Evolutionary conservation across 2,888 invertebrate genomes (phyloP), one percentile per base, ranked within the genome.

Genomic region (Xiphydria camelus): DNA sequence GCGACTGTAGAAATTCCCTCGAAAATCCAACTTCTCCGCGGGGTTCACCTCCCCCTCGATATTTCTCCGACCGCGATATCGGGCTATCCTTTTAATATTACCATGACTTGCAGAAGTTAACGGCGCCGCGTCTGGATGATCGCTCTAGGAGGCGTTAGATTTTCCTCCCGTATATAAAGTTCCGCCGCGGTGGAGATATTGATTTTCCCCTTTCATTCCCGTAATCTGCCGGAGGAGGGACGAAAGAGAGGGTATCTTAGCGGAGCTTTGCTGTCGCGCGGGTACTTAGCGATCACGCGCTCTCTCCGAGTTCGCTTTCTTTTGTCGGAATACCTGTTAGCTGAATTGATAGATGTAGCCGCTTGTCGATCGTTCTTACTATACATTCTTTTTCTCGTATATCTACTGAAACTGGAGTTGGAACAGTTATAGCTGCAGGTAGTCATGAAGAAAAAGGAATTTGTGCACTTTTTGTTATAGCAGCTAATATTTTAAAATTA

Each of bases 281-380:
- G 15, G 34, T 34, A 34, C 34, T 15, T 34, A 34, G 18, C 34
- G 34, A 34, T 34, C 19, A 18, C 18, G 34, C 19, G 18, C 29
- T 14, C 15, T 12, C 6, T 14, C 15, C 12, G 12, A n/a, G n/a
- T n/a, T n/a, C n/a, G n/a, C n/a, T n/a, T n/a, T n/a, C n/a, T n/a
- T n/a, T n/a, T n/a, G n/a, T n/a, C n/a, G n/a, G n/a, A n/a, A n/a
- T n/a, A n/a, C n/a, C n/a, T n/a, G n/a, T n/a, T n/a, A n/a, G n/a
- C n/a, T n/a, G n/a, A n/a, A n/a, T n/a, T n/a, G n/a, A n/a, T n/a
- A n/a, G n/a, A n/a, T n/a, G n/a, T n/a, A n/a, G n/a, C n/a, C n/a
- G n/a, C n/a, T n/a, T n/a, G n/a, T n/a, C n/a, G n/a, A n/a, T n/a
- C n/a, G n/a, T n/a, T n/a, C n/a, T n/a, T n/a, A n/a, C n/a, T n/a